Evolutionary conservation across 2,113 vertebrate species (phyloP).

Genomic region (Pomatorhinus ruficollis): DNA sequence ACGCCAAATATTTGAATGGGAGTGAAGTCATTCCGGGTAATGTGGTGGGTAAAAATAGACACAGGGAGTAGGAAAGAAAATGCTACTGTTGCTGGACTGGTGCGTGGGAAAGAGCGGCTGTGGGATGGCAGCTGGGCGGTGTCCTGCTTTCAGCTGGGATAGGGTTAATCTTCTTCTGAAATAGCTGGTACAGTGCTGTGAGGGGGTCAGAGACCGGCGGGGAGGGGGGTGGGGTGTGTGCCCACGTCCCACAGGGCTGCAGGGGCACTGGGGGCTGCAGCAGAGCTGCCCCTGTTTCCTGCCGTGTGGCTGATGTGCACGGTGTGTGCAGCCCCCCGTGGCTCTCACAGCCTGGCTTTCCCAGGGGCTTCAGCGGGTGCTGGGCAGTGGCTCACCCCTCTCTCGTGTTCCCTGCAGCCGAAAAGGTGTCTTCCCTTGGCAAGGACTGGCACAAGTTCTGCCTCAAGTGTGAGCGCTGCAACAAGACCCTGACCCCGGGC

Average conservation of each 20-base stretch:
- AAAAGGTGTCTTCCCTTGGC: constrained; percentile 87
- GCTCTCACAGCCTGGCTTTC: not conserved
- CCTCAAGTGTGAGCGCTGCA: constrained; percentile 93
- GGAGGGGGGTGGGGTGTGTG: too few species aligned
- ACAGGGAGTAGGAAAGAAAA: not conserved
- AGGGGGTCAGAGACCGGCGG: not conserved
- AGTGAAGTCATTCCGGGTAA: not conserved
- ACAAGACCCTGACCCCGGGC: constrained; percentile 88
- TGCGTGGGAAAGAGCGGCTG: not conserved
- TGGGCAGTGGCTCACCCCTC: not conserved
- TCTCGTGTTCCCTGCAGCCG: not conserved
- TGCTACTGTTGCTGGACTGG: not conserved
- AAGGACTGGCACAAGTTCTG: constrained; percentile 98
- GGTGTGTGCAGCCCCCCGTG: rapidly evolving
- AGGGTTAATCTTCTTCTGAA: not conserved
- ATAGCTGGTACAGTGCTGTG: not conserved
- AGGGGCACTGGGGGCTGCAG: not conserved
- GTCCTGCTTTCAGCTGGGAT: not conserved
- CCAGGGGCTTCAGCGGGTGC: not conserved
- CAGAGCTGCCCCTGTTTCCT: rapidly evolving
- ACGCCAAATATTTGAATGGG: constrained; percentile 58
- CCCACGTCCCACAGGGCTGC: not conserved
- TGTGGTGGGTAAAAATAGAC: not conserved
- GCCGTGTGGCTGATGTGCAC: rapidly evolving
- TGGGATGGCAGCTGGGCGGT: not conserved